Evolutionary conservation across 1,140 invertebrate species (phyloP).

Genomic region (Adelges cooleyi): DNA sequence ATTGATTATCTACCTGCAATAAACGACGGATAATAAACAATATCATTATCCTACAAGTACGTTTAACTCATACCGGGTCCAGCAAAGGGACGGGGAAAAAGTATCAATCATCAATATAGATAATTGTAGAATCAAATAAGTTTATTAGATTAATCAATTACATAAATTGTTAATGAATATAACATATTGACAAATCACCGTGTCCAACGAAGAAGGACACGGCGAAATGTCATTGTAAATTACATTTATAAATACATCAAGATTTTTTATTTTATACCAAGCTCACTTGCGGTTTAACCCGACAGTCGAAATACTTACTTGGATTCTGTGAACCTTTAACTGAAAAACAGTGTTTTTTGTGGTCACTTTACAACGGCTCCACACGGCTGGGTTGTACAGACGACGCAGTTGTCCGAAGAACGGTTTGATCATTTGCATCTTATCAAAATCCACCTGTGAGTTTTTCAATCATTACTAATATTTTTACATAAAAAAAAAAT

Average conservation of each 20-base stretch:
- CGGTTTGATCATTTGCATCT: conserved; percentile 79
- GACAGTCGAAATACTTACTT: conserved; percentile 40
- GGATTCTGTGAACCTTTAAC: conserved; percentile 53
- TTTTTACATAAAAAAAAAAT: conserved; percentile 26
- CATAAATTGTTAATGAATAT: too few relatives aligned
- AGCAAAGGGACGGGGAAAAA: too few relatives aligned
- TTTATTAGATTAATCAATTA: too few relatives aligned
- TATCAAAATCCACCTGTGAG: conserved; percentile 62
- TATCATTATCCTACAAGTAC: too few relatives aligned
- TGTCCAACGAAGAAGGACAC: too few relatives aligned
- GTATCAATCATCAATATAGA: too few relatives aligned
- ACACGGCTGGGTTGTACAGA: conserved; percentile 61
- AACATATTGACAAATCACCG: too few relatives aligned
- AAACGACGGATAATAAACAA: conserved; percentile 31
- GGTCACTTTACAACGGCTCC: conserved; percentile 60
- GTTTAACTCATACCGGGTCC: too few relatives aligned
- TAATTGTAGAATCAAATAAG: too few relatives aligned
- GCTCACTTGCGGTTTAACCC: too few relatives aligned
- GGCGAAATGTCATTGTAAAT: too few relatives aligned
- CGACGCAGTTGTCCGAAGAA: conserved; percentile 67
- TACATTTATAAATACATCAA: not conserved
- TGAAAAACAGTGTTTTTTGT: conserved; percentile 54
- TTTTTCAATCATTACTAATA: conserved; percentile 6
- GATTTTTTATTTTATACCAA: conserved; percentile 2
- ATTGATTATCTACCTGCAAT: conserved; percentile 66